A percentile compares a stretch with the other conserved stretches of the same genome.
Evolutionary conservation across 92 coral and sea anemone genomes (phyloP).

Genomic region (Nematostella vectensis): DNA sequence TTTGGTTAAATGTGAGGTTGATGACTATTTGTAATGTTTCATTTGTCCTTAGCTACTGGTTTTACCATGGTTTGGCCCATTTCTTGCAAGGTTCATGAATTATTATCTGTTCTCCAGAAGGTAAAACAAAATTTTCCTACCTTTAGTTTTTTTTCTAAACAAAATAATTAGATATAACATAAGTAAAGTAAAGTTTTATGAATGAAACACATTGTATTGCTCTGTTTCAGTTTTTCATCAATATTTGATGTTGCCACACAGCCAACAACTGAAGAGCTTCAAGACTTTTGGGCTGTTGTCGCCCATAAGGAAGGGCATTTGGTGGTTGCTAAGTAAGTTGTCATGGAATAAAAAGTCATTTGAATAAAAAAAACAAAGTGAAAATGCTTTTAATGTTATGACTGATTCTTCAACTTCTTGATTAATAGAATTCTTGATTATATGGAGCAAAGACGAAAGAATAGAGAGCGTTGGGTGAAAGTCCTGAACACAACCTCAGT

Average conservation of each 20-base stretch:
- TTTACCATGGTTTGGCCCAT: conserved; percentile 64
- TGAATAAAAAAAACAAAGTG: too few species aligned
- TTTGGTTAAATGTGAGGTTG: too few species aligned
- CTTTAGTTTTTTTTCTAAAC: too few species aligned
- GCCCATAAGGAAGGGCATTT: conserved; percentile 85
- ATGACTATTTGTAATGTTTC: too few species aligned
- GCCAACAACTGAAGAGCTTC: conserved; percentile 67
- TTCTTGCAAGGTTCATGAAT: conserved; percentile 42
- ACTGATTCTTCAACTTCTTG: too few species aligned
- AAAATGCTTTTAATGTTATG: too few species aligned
- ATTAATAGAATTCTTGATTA: conserved; percentile 66
- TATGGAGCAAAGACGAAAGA: conserved; percentile 53
- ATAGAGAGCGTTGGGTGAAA: conserved; percentile 82
- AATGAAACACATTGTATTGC: too few species aligned
- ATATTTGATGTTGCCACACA: conserved; percentile 76
- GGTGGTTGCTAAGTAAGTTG: conserved; percentile 65
- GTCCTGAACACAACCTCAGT: conserved; percentile 59
- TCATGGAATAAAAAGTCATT: too few species aligned
- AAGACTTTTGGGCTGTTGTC: conserved; percentile 65
- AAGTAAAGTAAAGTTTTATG: too few species aligned
- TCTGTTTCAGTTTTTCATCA: conserved; percentile 63
- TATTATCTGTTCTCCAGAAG: conserved; percentile 72
- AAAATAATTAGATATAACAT: too few species aligned
- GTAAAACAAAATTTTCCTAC: too few species aligned
- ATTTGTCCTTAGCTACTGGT: conserved; percentile 44